These are phyloP conservation scores for Nipponacmea schrenckii DNA, from an alignment of 2,888 invertebrate genomes.

Conservation along the genomic window DNA sequence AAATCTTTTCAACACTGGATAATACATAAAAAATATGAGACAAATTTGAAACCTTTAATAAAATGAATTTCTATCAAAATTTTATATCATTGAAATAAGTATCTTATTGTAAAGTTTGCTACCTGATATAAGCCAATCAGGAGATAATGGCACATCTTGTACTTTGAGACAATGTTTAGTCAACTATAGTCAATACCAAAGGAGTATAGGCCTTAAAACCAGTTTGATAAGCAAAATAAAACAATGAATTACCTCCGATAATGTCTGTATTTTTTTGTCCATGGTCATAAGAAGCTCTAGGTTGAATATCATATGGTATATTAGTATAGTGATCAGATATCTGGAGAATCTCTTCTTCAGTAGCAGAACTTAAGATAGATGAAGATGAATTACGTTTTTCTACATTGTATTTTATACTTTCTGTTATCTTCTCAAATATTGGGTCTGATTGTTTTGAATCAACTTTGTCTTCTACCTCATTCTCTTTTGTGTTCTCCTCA, in stretches of 20 bases:
- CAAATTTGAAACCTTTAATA: no score
- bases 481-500: constrained; percentile 29
- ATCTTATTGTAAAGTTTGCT: no score
- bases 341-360: constrained; percentile 35
- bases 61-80: no score
- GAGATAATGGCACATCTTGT: no score
- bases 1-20: no score
- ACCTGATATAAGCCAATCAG: no score
- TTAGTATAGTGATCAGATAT: constrained; percentile 53
- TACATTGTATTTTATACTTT: constrained; percentile 36
- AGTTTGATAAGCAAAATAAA: no score
- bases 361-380: constrained; percentile 23
- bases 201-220: no score
- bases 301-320: constrained; percentile 58
- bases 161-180: no score
- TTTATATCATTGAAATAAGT: no score
- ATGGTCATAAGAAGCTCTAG: constrained; percentile 58
- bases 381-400: constrained; percentile 37
- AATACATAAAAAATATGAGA: no score
- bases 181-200: no score
- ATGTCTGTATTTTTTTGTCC: constrained; percentile 57
- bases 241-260: constrained; percentile 55
- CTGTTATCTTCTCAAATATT: constrained; percentile 46
- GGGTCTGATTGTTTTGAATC: constrained; percentile 33
- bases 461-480: constrained; percentile 28